Evolutionary conservation across 2,113 vertebrate species (phyloP).

Genomic region (Clarias macrocephalus): DNA sequence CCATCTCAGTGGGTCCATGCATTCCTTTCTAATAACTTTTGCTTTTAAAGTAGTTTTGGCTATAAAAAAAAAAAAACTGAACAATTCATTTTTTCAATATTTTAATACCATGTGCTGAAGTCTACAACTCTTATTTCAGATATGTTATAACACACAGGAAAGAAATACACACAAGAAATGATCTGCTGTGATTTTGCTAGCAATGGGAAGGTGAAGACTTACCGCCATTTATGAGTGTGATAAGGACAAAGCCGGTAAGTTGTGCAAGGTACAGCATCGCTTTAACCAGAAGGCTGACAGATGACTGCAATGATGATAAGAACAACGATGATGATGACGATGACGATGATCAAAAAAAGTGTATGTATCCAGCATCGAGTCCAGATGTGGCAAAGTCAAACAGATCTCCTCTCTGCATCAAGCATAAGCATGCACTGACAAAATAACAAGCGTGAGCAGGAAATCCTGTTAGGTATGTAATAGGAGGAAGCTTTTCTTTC

Average conservation of each 20-base stretch:
- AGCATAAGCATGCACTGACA: not conserved
- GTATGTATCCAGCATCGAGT: not conserved
- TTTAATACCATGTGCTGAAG: not conserved
- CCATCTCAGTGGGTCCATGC: no score
- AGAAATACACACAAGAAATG: not conserved
- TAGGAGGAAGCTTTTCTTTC: not conserved
- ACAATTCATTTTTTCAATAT: not conserved
- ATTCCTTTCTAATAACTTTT: not conserved
- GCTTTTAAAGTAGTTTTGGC: not conserved
- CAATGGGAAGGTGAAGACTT: slow-evolving; percentile 47
- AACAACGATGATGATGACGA: no score
- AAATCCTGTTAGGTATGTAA: slow-evolving; percentile 19
- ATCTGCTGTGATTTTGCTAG: not conserved
- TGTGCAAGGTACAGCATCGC: slow-evolving; percentile 42
- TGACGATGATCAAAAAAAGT: not conserved
- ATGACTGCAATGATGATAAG: not conserved
- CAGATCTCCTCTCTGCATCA: not conserved
- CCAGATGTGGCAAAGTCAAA: not conserved
- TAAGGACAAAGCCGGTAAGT: slow-evolving; percentile 47
- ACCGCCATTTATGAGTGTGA: slow-evolving; percentile 56
- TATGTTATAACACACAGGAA: not conserved
- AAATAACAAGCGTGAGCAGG: not conserved
- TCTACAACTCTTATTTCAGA: not conserved
- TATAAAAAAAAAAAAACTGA: not conserved
- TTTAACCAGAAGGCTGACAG: not conserved